Evolutionary conservation across 2,888 invertebrate species (phyloP).

Genomic region (Hipparchia sbordonii): DNA sequence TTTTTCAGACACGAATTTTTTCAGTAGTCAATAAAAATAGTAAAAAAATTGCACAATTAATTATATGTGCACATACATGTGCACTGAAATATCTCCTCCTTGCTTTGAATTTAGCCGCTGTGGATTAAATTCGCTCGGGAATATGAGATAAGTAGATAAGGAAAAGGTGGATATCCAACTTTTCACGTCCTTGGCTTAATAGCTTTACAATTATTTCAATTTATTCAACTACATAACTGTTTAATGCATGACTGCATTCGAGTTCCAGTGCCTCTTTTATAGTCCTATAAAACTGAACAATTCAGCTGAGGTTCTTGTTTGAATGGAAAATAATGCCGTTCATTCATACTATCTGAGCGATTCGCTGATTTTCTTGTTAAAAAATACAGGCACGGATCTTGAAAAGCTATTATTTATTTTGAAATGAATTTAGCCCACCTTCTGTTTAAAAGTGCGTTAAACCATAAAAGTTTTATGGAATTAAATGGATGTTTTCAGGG

Average conservation of each 20-base stretch:
- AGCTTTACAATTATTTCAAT: conserved; percentile 11
- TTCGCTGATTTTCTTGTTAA: conserved; percentile 16
- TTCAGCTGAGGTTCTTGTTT: conserved; percentile 26
- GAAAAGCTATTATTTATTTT: neutral
- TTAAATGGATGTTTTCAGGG: no score
- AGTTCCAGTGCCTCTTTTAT: conserved; percentile 32
- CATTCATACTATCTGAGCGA: conserved; percentile 16
- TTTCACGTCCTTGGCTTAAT: neutral
- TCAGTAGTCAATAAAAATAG: no score
- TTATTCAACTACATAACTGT: conserved; percentile 23
- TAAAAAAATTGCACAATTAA: no score
- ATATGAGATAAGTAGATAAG: no score
- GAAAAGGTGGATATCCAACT: no score
- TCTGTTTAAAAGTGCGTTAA: no score
- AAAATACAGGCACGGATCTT: neutral
- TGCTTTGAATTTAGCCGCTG: no score
- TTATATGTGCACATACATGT: no score
- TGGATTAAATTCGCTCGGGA: no score
- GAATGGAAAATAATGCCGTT: conserved; percentile 18
- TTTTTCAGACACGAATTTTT: no score
- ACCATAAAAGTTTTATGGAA: no score
- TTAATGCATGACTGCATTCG: conserved; percentile 32
- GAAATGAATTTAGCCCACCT: neutral
- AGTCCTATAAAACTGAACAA: conserved; percentile 31
- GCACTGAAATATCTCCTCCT: no score